Evolutionary conservation across 2,797 vertebrate genomes (phyloP).

Genomic region (Atherinosoma microstoma): DNA sequence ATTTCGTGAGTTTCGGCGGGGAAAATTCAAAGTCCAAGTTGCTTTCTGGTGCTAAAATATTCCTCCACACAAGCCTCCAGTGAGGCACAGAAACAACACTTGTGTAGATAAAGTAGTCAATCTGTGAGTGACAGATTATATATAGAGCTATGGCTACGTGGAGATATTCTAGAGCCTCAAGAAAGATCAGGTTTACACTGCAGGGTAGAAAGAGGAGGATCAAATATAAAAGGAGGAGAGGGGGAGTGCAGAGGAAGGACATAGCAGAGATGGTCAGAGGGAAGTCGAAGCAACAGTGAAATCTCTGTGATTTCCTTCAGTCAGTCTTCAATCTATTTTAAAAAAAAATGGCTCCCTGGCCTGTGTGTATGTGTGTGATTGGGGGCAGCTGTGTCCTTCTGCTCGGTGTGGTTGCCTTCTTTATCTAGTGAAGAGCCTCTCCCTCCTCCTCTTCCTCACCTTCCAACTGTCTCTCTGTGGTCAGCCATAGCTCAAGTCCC

Average conservation of each 20-base stretch:
- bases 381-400: conserved; percentile 40
- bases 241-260: conserved; percentile 37
- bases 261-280: conserved; percentile 29
- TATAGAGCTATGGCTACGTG: conserved; percentile 52
- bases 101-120: conserved; percentile 44
- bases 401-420: conserved; percentile 51
- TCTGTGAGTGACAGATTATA: conserved; percentile 54
- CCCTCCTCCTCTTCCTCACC: conserved; percentile 29
- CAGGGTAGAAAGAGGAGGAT: conserved; percentile 49
- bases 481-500: conserved; percentile 49
- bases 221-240: conserved; percentile 47
- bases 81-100: conserved; percentile 32
- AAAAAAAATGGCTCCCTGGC: conserved; percentile 59
- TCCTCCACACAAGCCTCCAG: conserved; percentile 39
- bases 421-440: conserved; percentile 47
- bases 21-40: conserved; percentile 49
- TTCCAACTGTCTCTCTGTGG: conserved; percentile 49
- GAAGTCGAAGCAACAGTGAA: conserved; percentile 33
- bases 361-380: conserved; percentile 31
- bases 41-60: conserved; percentile 70
- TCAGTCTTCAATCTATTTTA: conserved; percentile 33
- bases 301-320: conserved; percentile 42
- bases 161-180: conserved; percentile 62
- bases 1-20: conserved; percentile 35
- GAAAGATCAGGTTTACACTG: conserved; percentile 62